Evolutionary conservation across 2,113 vertebrate genomes (phyloP).

Genomic region (Cisticola juncidis): DNA sequence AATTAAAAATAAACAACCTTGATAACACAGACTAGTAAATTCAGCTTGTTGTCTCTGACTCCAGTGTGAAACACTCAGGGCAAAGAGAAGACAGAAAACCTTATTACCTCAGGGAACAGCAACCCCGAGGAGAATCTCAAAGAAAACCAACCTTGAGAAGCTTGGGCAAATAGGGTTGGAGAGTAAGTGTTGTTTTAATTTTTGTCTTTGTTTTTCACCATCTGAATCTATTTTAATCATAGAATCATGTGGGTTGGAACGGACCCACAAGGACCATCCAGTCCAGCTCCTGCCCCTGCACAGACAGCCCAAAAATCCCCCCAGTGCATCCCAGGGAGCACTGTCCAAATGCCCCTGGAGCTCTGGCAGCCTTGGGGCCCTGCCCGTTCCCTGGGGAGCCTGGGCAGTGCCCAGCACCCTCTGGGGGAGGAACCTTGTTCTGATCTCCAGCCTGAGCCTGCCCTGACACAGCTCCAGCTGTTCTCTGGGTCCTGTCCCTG

Average conservation of each 20-base stretch:
- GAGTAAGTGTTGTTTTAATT: background rate
- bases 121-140: too few species aligned
- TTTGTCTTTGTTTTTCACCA: background rate
- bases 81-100: too few species aligned
- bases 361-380: background rate
- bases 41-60: too few species aligned
- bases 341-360: rapidly evolving
- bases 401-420: background rate
- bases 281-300: background rate
- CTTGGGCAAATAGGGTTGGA: background rate
- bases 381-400: background rate
- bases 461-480: background rate
- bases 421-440: background rate
- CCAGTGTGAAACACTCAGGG: too few species aligned
- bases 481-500: background rate
- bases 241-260: background rate
- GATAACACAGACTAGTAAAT: too few species aligned
- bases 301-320: background rate
- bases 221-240: background rate
- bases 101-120: too few species aligned
- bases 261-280: background rate
- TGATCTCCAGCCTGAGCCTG: rapidly evolving
- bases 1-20: too few species aligned
- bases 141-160: too few species aligned
- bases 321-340: rapidly evolving